phyloP scores from a whole-genome alignment of 2,113 vertebrate species.

The Jaculus jaculus region DNA sequence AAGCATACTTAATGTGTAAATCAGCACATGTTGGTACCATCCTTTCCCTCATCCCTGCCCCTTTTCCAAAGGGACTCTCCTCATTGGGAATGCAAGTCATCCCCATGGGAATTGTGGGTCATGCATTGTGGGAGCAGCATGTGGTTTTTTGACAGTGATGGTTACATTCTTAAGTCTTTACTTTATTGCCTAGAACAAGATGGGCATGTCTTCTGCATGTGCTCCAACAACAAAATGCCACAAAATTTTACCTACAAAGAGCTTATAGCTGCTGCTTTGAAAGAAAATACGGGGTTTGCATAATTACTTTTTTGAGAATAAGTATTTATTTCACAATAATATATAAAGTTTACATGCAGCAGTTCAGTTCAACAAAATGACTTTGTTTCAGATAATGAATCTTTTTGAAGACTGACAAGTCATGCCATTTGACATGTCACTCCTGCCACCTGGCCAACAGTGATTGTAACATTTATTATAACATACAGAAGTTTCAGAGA shows the following conservation, averaged over 20 bases:
- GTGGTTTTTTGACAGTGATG: not conserved
- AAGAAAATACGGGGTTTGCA: not conserved
- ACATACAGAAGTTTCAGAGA: not conserved
- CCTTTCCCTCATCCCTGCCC: too few species aligned
- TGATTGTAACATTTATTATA: not conserved
- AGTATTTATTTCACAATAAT: slow-evolving; percentile 22
- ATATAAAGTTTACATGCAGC: not conserved
- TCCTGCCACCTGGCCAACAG: not conserved
- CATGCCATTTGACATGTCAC: not conserved
- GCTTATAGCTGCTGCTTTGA: not conserved
- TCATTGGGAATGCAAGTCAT: too few species aligned
- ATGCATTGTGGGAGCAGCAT: too few species aligned
- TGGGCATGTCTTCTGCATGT: not conserved
- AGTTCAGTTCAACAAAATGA: not conserved
- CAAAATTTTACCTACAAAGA: not conserved
- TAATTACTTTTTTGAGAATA: not conserved
- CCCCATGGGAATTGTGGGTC: too few species aligned
- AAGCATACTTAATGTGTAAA: too few species aligned
- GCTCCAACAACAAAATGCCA: not conserved
- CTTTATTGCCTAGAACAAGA: not conserved
- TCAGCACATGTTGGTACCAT: too few species aligned
- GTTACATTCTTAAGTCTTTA: not conserved
- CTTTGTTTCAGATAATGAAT: not conserved
- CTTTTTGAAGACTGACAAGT: not conserved
- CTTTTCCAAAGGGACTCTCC: too few species aligned